Conservation (phyloP, 2,888 invertebrate species). For the Rhyacophila evoluta region DNA sequence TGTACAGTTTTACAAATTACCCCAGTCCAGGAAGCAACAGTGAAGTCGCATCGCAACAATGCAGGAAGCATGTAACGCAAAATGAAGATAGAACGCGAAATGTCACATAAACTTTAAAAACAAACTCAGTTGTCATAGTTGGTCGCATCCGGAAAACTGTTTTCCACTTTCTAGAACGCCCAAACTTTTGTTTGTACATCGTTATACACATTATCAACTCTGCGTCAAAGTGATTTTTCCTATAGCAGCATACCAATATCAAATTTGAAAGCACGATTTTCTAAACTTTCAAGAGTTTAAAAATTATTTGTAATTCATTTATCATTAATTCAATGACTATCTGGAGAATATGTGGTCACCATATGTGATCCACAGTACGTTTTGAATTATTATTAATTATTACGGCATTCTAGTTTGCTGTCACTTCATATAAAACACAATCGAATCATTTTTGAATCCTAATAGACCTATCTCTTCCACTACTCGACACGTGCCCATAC, state of each 20-base stretch:
- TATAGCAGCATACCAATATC: neutral
- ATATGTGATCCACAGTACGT: too few species aligned
- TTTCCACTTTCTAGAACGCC: constrained; percentile 6
- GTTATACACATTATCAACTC: neutral
- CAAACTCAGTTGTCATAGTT: constrained; percentile 26
- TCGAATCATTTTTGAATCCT: too few species aligned
- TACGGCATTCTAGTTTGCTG: too few species aligned
- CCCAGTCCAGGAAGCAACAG: neutral
- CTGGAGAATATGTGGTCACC: too few species aligned
- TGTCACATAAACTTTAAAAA: constrained; percentile 26
- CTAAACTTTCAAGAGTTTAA: too few species aligned
- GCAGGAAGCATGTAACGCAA: constrained; percentile 10
- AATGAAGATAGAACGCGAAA: constrained; percentile 16
- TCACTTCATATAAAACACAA: too few species aligned
- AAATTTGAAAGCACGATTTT: too few species aligned
- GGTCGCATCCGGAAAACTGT: constrained; percentile 25
- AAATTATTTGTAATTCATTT: too few species aligned
- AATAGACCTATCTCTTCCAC: too few species aligned
- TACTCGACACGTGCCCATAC: too few species aligned
- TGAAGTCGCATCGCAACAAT: constrained; percentile 7
- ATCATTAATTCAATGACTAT: too few species aligned
- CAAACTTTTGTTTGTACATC: constrained; percentile 9
- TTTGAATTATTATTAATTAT: too few species aligned
- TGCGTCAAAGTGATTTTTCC: neutral
- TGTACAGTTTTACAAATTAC: neutral